These are phyloP conservation scores for Sphenodon punctatus DNA, from an alignment of 2,797 vertebrate species.

Conservation along the genomic window DNA sequence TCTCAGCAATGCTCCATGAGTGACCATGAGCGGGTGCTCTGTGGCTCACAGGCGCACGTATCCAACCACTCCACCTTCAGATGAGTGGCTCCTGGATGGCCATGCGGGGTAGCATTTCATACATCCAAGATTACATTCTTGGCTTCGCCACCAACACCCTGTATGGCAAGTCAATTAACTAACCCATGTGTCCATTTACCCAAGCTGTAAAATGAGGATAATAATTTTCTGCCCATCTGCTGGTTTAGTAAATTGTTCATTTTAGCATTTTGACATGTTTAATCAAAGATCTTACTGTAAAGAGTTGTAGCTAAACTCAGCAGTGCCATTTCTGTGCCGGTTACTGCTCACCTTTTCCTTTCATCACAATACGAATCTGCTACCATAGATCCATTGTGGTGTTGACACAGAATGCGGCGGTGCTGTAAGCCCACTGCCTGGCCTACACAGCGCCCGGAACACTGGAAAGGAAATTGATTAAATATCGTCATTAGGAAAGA, in stretches of 20 bases:
- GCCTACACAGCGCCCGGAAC: constrained; percentile 80
- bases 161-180: neutral
- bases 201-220: neutral
- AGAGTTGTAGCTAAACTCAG: too few species aligned
- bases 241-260: neutral
- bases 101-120: too few species aligned
- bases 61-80: too few species aligned
- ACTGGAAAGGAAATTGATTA: constrained; percentile 73
- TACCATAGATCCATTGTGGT: constrained; percentile 74
- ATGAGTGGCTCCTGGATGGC: too few species aligned
- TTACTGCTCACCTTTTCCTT: constrained; percentile 79
- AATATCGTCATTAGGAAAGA: neutral
- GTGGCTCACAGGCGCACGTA: too few species aligned
- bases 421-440: constrained; percentile 73
- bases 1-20: too few species aligned
- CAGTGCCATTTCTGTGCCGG: neutral
- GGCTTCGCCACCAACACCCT: neutral
- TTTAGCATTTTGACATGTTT: neutral
- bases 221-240: neutral
- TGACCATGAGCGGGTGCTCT: too few species aligned
- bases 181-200: neutral
- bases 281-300: neutral
- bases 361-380: constrained; percentile 74
- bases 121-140: neutral
- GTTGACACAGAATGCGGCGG: constrained; percentile 75